Evolutionary conservation across 2,797 vertebrate genomes (phyloP).

Genomic region (Chrysolophus pictus): DNA sequence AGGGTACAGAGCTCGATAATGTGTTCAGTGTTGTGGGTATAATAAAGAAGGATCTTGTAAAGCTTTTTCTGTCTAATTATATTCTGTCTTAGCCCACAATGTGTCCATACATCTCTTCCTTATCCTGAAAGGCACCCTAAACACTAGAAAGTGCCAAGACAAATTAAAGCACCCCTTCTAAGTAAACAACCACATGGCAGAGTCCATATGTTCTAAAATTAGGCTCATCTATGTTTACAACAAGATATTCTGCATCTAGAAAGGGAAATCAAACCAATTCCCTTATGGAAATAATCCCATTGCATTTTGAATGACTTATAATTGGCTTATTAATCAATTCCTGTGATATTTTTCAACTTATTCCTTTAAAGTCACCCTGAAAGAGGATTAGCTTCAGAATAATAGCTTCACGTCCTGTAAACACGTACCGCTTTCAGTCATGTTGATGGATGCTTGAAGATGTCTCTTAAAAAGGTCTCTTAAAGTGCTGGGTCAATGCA

Average conservation of each 20-base stretch:
- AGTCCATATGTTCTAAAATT: conserved; percentile 61
- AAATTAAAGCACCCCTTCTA: conserved; percentile 52
- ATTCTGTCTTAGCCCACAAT: conserved; percentile 27
- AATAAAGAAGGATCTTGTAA: conserved; percentile 50
- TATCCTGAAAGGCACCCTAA: conserved; percentile 59
- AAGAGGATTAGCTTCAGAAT: background rate
- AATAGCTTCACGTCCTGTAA: background rate
- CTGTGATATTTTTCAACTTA: background rate
- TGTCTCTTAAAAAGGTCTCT: background rate
- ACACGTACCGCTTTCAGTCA: background rate
- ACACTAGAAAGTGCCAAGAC: conserved; percentile 52
- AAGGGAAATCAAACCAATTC: background rate
- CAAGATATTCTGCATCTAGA: conserved; percentile 6
- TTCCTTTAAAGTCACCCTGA: background rate
- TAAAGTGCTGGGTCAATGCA: too few relatives aligned
- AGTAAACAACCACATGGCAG: conserved; percentile 51
- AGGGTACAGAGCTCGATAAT: conserved; percentile 16
- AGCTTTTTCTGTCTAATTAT: conserved; percentile 59
- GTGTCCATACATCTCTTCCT: conserved; percentile 53
- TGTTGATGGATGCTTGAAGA: background rate
- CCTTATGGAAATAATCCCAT: background rate
- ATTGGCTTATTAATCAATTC: background rate
- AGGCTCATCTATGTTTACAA: conserved; percentile 35
- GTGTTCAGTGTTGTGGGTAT: conserved; percentile 28
- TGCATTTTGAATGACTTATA: background rate